Evolutionary conservation across 2,888 invertebrate species (phyloP).

Genomic region (Hyposoter dolosus): DNA sequence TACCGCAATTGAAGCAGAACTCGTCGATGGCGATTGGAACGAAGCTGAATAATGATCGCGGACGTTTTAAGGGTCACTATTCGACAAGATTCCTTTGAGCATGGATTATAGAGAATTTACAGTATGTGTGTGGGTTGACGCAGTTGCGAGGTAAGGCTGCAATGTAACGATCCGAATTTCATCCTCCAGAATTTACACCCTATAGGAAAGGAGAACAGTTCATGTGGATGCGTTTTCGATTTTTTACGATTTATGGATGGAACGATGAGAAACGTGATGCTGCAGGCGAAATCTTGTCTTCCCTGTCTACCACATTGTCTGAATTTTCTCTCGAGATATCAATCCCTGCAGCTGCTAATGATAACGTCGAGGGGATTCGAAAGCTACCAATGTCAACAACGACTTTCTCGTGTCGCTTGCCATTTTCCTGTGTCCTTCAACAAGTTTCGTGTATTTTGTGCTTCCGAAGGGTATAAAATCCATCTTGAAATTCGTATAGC

Average conservation of each 20-base stretch:
- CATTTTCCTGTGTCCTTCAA: neutral
- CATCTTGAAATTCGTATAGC: constrained; percentile 6
- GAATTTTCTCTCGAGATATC: constrained; percentile 45
- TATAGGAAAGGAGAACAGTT: neutral
- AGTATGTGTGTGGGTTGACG: neutral
- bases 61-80: constrained; percentile 37
- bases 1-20: constrained; percentile 47
- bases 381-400: constrained; percentile 62
- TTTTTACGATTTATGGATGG: constrained; percentile 1
- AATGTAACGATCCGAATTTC: constrained; percentile 1
- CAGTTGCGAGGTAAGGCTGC: neutral
- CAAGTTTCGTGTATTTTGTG: constrained; percentile 32
- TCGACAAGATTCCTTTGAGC: neutral
- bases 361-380: constrained; percentile 63
- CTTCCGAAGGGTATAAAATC: constrained; percentile 10
- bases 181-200: neutral
- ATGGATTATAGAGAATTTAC: neutral
- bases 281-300: constrained; percentile 22
- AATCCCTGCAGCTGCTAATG: constrained; percentile 61
- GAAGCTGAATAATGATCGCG: constrained; percentile 27
- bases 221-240: neutral
- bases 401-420: constrained; percentile 32
- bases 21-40: constrained; percentile 35
- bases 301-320: constrained; percentile 11
- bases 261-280: constrained; percentile 40